Evolutionary conservation across 2,797 vertebrate genomes (phyloP).

Genomic region (Coregonus suidteri): DNA sequence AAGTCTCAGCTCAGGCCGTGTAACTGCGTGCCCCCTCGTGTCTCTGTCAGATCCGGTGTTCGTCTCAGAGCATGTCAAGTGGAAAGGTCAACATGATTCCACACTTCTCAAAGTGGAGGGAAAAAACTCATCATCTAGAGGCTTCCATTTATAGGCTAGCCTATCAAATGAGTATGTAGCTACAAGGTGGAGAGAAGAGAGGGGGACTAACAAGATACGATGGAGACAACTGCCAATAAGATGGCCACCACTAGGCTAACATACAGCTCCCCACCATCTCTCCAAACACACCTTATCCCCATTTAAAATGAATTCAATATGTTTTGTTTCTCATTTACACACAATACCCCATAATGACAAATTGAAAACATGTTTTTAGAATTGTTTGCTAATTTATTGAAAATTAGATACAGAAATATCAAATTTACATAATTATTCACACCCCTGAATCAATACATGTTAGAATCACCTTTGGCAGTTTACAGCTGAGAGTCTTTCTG

Average conservation of each 20-base stretch:
- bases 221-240: neutral
- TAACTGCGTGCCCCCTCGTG: constrained; percentile 43
- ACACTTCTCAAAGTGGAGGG: constrained; percentile 37
- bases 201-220: neutral
- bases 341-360: no score
- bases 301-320: no score
- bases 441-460: no score
- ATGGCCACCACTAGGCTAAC: neutral
- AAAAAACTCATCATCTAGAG: constrained; percentile 43
- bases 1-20: constrained; percentile 43
- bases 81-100: constrained; percentile 69
- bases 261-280: neutral
- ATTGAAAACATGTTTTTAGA: no score
- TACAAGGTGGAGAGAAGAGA: neutral
- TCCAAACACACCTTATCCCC: neutral
- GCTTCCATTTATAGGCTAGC: constrained; percentile 38
- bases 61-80: constrained; percentile 63
- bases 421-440: no score
- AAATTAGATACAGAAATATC: no score
- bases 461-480: no score
- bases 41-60: constrained; percentile 60
- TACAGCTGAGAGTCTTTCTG: no score
- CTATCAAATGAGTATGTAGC: neutral
- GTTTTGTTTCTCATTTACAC: no score
- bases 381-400: no score